phyloP scores from a whole-genome alignment of 2,888 invertebrate species.

The Amblyjoppa proteus region DNA sequence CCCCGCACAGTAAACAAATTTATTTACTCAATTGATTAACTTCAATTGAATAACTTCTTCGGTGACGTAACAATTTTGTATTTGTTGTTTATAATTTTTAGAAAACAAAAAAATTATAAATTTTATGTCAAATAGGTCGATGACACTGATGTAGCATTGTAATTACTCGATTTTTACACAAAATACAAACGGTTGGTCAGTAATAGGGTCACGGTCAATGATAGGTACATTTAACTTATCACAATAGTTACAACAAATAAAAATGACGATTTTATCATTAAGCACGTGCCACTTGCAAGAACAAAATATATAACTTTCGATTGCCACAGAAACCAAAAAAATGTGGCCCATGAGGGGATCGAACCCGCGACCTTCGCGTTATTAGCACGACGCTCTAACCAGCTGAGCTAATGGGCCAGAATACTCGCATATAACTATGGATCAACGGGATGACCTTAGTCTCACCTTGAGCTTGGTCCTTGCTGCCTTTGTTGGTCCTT shows the following conservation, averaged over 20 bases:
- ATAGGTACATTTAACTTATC: not conserved
- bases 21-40: not conserved
- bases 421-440: not conserved
- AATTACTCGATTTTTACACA: not conserved
- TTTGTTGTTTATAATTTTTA: not conserved
- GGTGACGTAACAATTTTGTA: too few species aligned
- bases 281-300: not conserved
- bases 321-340: constrained; percentile 65
- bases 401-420: constrained; percentile 82
- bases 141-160: not conserved
- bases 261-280: not conserved
- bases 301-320: not conserved
- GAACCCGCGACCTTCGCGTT: constrained; percentile 83
- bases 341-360: constrained; percentile 83
- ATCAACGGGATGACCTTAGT: too few species aligned
- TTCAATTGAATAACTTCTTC: not conserved
- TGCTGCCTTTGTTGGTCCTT: not conserved
- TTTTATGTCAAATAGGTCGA: not conserved
- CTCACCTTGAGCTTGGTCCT: not conserved
- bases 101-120: not conserved
- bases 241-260: not conserved
- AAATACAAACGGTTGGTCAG: not conserved
- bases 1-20: too few species aligned
- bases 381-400: constrained; percentile 82
- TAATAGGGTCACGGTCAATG: not conserved